Percentiles rank a stretch among this genome's conserved stretches.
These are phyloP conservation scores for Papilio aristodemus DNA, from an alignment of 1,140 invertebrate genomes.

Conservation along the genomic window DNA sequence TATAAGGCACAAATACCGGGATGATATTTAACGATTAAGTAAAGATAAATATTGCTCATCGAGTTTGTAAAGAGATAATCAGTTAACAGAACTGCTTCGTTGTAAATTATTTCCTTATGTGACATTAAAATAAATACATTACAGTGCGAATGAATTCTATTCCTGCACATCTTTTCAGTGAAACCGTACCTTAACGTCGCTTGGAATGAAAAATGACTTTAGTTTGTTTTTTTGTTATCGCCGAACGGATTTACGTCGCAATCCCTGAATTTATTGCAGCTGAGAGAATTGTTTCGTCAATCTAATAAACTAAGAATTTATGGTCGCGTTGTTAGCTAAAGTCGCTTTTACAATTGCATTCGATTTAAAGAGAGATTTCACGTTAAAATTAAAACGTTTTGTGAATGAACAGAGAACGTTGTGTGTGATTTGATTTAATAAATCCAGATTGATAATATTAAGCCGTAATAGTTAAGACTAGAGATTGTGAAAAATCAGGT, in stretches of 20 bases:
- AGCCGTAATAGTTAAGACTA: not conserved
- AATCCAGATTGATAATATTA: not conserved
- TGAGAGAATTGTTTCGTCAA: constrained; percentile 23
- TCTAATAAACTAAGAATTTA: constrained; percentile 26
- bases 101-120: too few species aligned
- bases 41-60: too few species aligned
- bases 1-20: too few species aligned
- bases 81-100: too few species aligned
- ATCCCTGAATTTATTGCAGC: constrained; percentile 24
- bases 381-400: not conserved
- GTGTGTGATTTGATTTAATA: not conserved
- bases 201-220: constrained; percentile 15
- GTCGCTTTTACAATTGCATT: not conserved
- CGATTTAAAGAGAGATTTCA: not conserved
- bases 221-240: constrained; percentile 11
- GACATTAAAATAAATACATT: too few species aligned
- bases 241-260: constrained; percentile 16
- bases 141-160: not conserved
- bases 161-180: not conserved
- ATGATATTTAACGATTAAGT: too few species aligned
- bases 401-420: not conserved
- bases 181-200: not conserved
- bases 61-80: too few species aligned
- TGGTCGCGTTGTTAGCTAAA: not conserved
- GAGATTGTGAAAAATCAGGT: too few species aligned